Base-by-base conservation (phyloP, 2,888 invertebrate species). In the Latrodectus elegans region DNA sequence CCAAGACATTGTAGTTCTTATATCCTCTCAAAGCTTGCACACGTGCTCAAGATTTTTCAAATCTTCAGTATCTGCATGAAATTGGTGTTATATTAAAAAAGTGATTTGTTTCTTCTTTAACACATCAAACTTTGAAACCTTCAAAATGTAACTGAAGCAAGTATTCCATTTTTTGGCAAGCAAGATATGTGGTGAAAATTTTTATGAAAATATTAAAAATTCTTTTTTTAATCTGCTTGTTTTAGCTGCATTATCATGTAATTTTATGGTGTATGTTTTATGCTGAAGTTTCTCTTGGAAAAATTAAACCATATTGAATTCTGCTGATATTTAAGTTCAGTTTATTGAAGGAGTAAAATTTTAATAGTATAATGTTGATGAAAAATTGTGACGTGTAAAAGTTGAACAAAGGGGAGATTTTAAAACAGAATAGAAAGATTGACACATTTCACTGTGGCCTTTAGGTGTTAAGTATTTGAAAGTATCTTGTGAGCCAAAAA, bases 1-100 rank as follows among this genome's bases (percentile, higher is more conserved):
- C 77, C 86, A 87, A 82, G 86, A 87, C 81, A 87, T 87, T 81
- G 86, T 87, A 87, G 86, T 77, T 81, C 77, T 87, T 81, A 68
- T 70, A 81, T 80, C 81, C 86, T 87, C 60, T 81, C 86, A 87
- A 82, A 81, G 86, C 86, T 87, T 87, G 86, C 86, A 87, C 86
- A 77, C 77, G 81, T 87, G 86, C 86, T 87, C 86, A 87, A 87
- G 86, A 76, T 77, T 81, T 87, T 81, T 77, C 77, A 77, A 82
- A 87, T 81, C 81, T 87, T 82, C 86, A 87, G 81, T 87, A 87
- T 87, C 81, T 87, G 86, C 86, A 87, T 87, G 86, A 87, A 72
- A 77, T 87, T 87, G 81, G 76, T 87, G 86, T 87, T 77, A 68
- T 72, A 70, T 38, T 77, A 65, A 52, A 64, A 77, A 73, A 71